A percentile compares a stretch with the other conserved stretches of the same genome.
These are phyloP conservation scores for Apistogramma diplotaenia DNA, from an alignment of 2,113 vertebrate species.

Conservation along the genomic window DNA sequence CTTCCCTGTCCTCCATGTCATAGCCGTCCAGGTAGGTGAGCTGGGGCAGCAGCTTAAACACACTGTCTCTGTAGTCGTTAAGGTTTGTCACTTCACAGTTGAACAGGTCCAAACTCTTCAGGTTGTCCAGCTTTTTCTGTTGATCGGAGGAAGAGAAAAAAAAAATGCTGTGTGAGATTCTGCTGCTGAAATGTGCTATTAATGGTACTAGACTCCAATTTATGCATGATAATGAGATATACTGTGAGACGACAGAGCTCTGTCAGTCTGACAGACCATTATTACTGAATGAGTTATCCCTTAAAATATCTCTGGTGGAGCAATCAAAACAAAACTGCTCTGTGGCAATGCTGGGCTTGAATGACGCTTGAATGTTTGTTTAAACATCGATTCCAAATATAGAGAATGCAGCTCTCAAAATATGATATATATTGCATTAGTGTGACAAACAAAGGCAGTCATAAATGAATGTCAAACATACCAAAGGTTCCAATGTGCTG, in stretches of 20 bases:
- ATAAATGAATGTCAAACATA: slow-evolving; percentile 38
- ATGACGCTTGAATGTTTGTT: background rate
- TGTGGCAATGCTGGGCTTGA: background rate
- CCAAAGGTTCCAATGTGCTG: slow-evolving; percentile 91
- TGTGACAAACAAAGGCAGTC: too few species aligned
- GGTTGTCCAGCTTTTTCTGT: slow-evolving; percentile 89
- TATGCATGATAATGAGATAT: background rate
- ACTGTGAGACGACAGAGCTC: background rate
- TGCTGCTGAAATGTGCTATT: background rate
- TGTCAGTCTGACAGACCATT: background rate
- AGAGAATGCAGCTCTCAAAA: background rate
- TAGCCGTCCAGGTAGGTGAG: slow-evolving; percentile 92
- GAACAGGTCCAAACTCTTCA: slow-evolving; percentile 93
- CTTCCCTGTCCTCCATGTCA: slow-evolving; percentile 85
- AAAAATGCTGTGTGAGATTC: background rate
- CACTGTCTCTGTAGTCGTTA: slow-evolving; percentile 89
- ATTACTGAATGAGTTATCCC: background rate
- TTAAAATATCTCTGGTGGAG: background rate
- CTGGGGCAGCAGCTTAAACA: slow-evolving; percentile 89
- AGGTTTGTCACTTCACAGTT: slow-evolving; percentile 94
- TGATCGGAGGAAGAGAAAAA: background rate
- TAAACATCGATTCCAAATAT: background rate
- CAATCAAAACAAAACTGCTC: background rate
- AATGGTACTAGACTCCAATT: background rate
- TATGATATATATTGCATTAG: background rate